Conservation (phyloP, 2,113 vertebrate genomes). For the Cebus imitator region DNA sequence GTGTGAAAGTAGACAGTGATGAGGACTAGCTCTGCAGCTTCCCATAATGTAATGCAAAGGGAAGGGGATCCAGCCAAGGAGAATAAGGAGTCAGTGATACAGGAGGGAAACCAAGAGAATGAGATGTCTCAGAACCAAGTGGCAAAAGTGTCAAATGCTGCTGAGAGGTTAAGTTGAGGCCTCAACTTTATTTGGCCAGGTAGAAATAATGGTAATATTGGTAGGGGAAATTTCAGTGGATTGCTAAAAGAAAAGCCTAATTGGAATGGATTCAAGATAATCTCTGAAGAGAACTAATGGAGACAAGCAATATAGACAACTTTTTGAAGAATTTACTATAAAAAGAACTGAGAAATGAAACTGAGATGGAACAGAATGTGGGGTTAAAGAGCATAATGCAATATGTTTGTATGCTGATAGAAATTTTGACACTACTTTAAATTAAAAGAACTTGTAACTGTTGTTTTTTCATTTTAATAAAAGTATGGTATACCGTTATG, state of each 20-base stretch:
- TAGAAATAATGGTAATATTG: not conserved
- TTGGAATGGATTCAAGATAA: not conserved
- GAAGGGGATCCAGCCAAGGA: not conserved
- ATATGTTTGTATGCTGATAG: not conserved
- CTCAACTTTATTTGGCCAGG: not conserved
- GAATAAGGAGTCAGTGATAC: not conserved
- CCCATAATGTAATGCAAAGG: not conserved
- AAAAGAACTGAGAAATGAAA: not conserved
- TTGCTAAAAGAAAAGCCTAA: not conserved
- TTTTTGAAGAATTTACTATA: not conserved
- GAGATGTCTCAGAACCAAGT: not conserved
- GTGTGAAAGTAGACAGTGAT: not conserved
- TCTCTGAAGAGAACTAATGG: not conserved
- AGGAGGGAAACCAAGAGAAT: not conserved
- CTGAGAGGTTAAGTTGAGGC: not conserved
- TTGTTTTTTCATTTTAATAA: no score
- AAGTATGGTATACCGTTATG: no score
- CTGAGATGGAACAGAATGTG: not conserved
- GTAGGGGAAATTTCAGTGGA: not conserved
- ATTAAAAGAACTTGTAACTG: not conserved
- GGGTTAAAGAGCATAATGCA: not conserved
- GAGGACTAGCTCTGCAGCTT: not conserved
- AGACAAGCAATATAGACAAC: not conserved
- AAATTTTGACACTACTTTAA: not conserved
- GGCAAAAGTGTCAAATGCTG: not conserved